Base-by-base conservation (phyloP, 2,888 invertebrate species). In the Athrips mouffetella region DNA sequence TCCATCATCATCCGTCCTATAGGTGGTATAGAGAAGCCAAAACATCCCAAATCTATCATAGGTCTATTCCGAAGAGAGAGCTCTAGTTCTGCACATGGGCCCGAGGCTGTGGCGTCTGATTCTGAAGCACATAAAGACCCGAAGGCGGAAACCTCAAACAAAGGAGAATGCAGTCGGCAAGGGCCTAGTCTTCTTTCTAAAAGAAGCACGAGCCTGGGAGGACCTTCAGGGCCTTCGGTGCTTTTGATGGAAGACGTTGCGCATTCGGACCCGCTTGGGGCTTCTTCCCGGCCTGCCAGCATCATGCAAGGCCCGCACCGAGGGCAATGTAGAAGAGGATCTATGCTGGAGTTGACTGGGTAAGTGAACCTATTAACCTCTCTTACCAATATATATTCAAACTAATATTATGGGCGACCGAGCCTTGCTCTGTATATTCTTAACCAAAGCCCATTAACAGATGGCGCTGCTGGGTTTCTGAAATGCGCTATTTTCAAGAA, bases 1-100 rank as follows among this genome's bases (percentile, higher is more conserved):
- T 57, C 59, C 62, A 59, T 63, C 62, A 60, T 62, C 61, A 66
- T 63, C n/a, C n/a, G n/a, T n/a, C 54, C 58, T 63, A 56, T 68
- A 94, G 95, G 95, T 89, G 95, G 95, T 70, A 92, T 96, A 82
- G 94, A 95, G 84, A 94, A 95, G 90, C 94, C 95, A 80, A 93
- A 94, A 88, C 91, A 91, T 86, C 91, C 93, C 64, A 94, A 94
- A 85, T 95, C 96, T 82, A 95, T 96, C 83, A 95, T 96, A 90
- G 96, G 96, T 84, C 91, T 96, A 57, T 96, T 96, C 87, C 91
- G 95, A 70, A 91, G 95, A 70, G 96, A 96, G 76, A 95, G 95
- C 78, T 90, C 92, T 60, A 91, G 93, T 65, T 94, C 94, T 0
- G 91, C 92, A 47, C 92, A 92, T 62, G 91, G 89, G 0, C 75